Conservation (phyloP, 2,113 vertebrate species). For the Sceloporus undulatus region DNA sequence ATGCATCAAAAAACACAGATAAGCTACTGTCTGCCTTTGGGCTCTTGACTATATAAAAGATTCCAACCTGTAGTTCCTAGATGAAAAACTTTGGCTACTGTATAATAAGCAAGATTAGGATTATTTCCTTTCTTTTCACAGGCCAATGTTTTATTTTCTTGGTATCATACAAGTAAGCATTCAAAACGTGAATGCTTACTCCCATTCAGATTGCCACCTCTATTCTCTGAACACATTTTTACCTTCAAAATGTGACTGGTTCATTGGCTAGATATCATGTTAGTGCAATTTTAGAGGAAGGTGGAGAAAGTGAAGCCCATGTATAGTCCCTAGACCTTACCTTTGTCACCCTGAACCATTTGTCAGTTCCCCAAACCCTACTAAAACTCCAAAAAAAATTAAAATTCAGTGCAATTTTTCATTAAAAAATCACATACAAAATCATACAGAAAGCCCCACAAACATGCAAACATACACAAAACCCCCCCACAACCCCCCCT, state of each 20-base stretch:
- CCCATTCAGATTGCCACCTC: background rate
- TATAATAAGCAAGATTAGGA: background rate
- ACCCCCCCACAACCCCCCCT: no score
- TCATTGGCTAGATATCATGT: background rate
- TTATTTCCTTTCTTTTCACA: background rate
- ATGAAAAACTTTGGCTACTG: background rate
- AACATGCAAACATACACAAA: no score
- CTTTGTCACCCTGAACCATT: no score
- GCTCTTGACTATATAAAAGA: background rate
- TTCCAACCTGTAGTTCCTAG: background rate
- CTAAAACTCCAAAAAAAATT: no score
- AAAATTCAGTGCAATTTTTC: no score
- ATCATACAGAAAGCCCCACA: no score
- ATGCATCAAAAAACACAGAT: background rate
- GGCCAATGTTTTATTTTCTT: conserved; percentile 1
- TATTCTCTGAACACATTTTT: background rate
- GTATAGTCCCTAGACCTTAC: no score
- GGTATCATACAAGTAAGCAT: background rate
- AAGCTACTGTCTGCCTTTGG: background rate
- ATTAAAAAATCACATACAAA: no score
- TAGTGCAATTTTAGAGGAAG: background rate
- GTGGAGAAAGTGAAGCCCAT: no score
- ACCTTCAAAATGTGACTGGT: background rate
- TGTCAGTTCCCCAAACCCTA: no score
- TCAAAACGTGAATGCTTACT: background rate